These are phyloP conservation scores for Psittacula echo DNA, from an alignment of 2,797 vertebrate species.

Conservation along the genomic window DNA sequence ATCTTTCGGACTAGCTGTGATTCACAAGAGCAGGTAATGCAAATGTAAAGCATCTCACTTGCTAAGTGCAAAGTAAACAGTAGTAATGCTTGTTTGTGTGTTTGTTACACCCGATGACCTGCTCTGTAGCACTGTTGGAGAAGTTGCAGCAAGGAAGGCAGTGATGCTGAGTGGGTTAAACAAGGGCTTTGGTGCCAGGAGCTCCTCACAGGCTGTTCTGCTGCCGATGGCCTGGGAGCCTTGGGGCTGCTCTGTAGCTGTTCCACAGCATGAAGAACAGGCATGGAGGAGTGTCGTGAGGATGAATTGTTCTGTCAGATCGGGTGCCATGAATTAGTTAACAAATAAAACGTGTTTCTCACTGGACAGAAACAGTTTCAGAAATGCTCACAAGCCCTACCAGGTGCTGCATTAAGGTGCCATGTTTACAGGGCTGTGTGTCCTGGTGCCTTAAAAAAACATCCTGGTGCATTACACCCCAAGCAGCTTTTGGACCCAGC, in stretches of 20 bases:
- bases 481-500: not conserved
- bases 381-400: not conserved
- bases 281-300: not conserved
- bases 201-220: not conserved
- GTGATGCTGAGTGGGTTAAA: not conserved
- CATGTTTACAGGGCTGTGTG: not conserved
- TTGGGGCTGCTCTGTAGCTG: not conserved
- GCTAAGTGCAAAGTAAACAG: slow-evolving; percentile 3
- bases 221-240: not conserved
- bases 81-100: not conserved
- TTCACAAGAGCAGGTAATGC: slow-evolving; percentile 40
- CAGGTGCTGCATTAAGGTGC: not conserved
- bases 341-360: not conserved
- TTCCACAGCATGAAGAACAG: not conserved
- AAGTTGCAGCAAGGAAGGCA: not conserved
- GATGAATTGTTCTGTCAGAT: slow-evolving; percentile 10
- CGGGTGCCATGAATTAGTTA: not conserved
- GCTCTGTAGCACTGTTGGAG: not conserved
- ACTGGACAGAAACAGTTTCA: not conserved
- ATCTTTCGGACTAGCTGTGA: slow-evolving; percentile 12
- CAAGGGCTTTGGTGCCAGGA: not conserved
- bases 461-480: not conserved
- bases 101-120: not conserved
- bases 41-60: not conserved
- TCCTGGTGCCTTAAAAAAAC: not conserved